A percentile compares a stretch with the other conserved stretches of the same genome.
These are phyloP conservation scores for Oxyura jamaicensis DNA, from an alignment of 2,113 vertebrate genomes.

Conservation along the genomic window DNA sequence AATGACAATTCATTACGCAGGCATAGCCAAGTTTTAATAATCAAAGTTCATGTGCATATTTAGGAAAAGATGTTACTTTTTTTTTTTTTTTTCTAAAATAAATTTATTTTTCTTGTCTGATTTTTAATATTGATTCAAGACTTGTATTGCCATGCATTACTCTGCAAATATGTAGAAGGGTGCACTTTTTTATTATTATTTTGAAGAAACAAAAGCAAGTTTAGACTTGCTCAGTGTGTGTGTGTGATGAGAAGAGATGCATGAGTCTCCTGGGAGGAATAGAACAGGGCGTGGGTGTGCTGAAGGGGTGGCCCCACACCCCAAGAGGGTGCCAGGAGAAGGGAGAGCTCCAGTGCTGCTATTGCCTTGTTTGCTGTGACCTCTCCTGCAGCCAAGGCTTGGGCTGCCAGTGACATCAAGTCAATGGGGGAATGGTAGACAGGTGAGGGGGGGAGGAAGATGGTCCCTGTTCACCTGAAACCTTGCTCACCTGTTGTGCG, in stretches of 20 bases:
- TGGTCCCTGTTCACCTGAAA: background rate
- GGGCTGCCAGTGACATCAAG: background rate
- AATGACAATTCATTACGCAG: background rate
- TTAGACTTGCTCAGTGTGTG: background rate
- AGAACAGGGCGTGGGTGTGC: background rate
- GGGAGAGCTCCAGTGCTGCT: background rate
- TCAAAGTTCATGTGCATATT: background rate
- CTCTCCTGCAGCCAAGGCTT: background rate
- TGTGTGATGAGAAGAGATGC: background rate
- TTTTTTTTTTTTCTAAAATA: background rate
- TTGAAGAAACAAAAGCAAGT: background rate
- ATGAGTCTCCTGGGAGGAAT: background rate
- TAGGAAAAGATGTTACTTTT: background rate
- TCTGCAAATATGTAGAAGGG: background rate
- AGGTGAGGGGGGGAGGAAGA: background rate
- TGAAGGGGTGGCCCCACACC: background rate
- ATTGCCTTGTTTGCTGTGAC: background rate
- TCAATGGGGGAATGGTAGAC: background rate
- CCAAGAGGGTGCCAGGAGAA: background rate
- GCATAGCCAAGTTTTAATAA: background rate
- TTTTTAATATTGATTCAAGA: background rate
- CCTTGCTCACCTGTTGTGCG: background rate
- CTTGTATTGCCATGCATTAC: background rate
- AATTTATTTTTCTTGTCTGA: background rate
- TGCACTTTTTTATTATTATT: background rate